Base-by-base conservation (phyloP, 1,140 invertebrate species). In the Brachystomella parvula region DNA sequence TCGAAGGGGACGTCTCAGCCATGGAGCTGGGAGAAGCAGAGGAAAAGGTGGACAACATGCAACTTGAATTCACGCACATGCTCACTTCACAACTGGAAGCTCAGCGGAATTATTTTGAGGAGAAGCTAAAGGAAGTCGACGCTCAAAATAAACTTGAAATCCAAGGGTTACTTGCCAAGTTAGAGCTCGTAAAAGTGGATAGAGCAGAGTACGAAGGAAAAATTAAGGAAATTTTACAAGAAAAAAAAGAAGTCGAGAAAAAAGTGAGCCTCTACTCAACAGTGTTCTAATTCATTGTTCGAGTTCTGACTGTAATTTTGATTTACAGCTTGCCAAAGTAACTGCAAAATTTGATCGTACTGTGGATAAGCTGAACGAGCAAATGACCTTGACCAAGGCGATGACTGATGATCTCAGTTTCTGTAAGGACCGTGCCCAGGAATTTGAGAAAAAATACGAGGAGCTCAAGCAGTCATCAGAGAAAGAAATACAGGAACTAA, bases 51-150 rank as follows among this genome's bases (percentile, higher is more conserved):
- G 92, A 96, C 78, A 88, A 90, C 0, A 85, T 96, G 53, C 92
- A 95, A 76, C 79, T 97, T 64, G 94, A 98, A 81, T 98, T 97
- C 75, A 96, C 94, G 0, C 96, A 97, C 81, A 82, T 98, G 57
- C 79, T 99, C n/a, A 97, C 94, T 9, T 93, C 90, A 57, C 96
- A 99, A 78, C 81, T 99, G 21, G 95, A 98, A 77, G 88, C 89
- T 19, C 96, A 99, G 77, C 81, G 96, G 15, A 83, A 86, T 53
- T 96, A 91, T 79, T 98, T 93, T 79, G 94, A 98, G 78, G 89
- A 94, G 61, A 86, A 84, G 72, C 81, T 96, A 31, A 78, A 79
- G 58, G 78, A 83, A 73, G 81, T 76, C 29, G 72, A 76, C 26
- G 74, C 78, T 61, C 74, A 78, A 61, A 64, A 77, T 12, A 70